Evolutionary conservation across 2,888 invertebrate species (phyloP).

Genomic region (Scaptomyza reducta): DNA sequence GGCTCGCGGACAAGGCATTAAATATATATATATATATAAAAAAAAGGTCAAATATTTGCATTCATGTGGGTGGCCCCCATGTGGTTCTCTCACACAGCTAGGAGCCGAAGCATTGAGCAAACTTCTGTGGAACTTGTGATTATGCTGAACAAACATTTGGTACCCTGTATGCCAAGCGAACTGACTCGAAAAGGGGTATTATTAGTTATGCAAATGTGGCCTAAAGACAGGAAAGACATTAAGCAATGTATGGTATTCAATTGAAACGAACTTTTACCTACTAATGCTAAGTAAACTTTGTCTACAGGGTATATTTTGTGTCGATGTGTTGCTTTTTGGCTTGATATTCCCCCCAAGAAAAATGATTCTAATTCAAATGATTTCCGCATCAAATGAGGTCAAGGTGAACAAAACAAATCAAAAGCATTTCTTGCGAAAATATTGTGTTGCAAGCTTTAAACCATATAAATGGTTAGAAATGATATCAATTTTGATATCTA

Average conservation of each 20-base stretch:
- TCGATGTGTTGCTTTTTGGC: neutral
- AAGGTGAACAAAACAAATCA: constrained; percentile 12
- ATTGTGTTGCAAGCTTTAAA: neutral
- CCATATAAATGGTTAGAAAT: no score
- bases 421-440: neutral
- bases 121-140: constrained; percentile 47
- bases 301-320: neutral
- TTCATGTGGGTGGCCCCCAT: constrained; percentile 71
- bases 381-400: constrained; percentile 30
- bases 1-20: constrained; percentile 5
- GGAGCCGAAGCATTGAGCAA: constrained; percentile 18
- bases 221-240: no score
- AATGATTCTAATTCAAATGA: neutral
- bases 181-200: neutral
- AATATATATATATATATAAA: neutral
- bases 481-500: neutral
- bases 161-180: no score
- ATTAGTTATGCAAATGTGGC: constrained; percentile 7
- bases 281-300: neutral
- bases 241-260: no score
- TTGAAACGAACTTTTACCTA: no score
- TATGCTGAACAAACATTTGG: constrained; percentile 18
- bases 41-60: constrained; percentile 58
- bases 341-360: neutral
- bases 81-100: constrained; percentile 37